Percentiles rank a stretch among this genome's conserved stretches.
These are phyloP conservation scores for Noctuana brunneofusca DNA, from an alignment of 2,888 invertebrate species.

Conservation along the genomic window DNA sequence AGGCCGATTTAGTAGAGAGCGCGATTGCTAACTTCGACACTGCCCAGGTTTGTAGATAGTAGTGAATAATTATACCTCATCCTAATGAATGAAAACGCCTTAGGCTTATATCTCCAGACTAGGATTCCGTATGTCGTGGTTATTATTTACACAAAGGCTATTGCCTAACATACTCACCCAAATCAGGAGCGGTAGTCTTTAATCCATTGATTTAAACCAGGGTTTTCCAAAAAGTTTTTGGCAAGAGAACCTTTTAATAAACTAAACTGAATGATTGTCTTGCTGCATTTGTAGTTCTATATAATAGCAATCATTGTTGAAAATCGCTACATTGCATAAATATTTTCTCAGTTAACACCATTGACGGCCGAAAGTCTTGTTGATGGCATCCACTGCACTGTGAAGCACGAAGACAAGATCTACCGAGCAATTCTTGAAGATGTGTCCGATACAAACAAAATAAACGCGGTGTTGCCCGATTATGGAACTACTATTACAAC, in stretches of 20 bases:
- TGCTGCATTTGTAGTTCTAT: no score
- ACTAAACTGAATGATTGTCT: no score
- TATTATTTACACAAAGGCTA: no score
- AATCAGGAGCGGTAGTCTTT: no score
- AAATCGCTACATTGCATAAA: conserved; percentile 21
- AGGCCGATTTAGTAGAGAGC: conserved; percentile 65
- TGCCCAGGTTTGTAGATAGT: conserved; percentile 24
- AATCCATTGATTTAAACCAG: no score
- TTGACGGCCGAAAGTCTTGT: conserved; percentile 57
- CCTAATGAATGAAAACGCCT: no score
- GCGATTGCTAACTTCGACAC: conserved; percentile 64
- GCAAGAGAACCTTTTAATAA: no score
- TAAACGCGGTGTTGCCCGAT: conserved; percentile 68
- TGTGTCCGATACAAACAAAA: conserved; percentile 52
- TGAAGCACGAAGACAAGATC: conserved; percentile 63
- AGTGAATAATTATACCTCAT: no score
- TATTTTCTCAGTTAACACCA: conserved; percentile 56
- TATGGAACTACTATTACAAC: conserved; percentile 66
- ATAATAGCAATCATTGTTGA: neutral
- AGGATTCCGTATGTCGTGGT: no score
- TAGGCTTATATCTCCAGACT: no score
- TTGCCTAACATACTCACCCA: no score
- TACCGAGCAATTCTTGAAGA: conserved; percentile 70
- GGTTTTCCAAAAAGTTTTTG: no score
- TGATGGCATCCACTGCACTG: conserved; percentile 70